Base-by-base conservation (phyloP, 2,888 invertebrate species). In the Tiphia femorata region DNA sequence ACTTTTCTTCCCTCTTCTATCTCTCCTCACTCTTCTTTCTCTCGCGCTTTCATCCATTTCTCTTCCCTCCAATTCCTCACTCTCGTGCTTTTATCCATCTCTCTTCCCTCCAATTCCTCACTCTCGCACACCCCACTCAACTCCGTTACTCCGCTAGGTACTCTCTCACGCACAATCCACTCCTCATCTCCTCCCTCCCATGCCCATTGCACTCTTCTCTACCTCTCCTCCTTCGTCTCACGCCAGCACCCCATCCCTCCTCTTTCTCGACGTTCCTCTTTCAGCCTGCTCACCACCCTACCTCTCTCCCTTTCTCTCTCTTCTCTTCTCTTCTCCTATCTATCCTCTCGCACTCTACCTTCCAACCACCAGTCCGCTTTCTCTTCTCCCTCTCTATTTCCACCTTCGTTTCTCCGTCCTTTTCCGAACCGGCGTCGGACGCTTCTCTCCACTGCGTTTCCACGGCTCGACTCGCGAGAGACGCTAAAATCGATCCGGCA, bases 401-500 rank as follows among this genome's bases (percentile, higher is more conserved):
- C 4, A 10, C n/a, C 41, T 10, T 23, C 41, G 10, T 4, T 21
- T 21, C 8, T 10, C 46, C 12, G 42, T 29, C 19, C 29, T 29
- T 12, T 7, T 12, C 29, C 29, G n/a, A 29, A n/a, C 29, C 29
- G 12, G 29, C 12, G n/a, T 29, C 2, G 29, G 3, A 41, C 7
- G 10, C 29, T 7, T 4, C 29, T 29, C 29, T 29, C 29, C 29
- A 2, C 29, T n/a, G 3, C 3, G n/a, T 29, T 29, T 12, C 12
- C 33, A 8, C 14, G 50, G 3, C 44, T 42, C 49, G 40, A 50
- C 43, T 65, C 55, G 23, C 49, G 48, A 42, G 64, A 58, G 54
- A 59, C 66, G 56, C 49, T 46, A 65, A 48, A 68, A 68, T 68
- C 68, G 68, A 69, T 68, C 56, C 47, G 38, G 25, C 62, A 19